Percentiles rank a stretch among this genome's conserved stretches.
phyloP scores from a whole-genome alignment of 2,888 invertebrate genomes.

The Argynnis bischoffii region DNA sequence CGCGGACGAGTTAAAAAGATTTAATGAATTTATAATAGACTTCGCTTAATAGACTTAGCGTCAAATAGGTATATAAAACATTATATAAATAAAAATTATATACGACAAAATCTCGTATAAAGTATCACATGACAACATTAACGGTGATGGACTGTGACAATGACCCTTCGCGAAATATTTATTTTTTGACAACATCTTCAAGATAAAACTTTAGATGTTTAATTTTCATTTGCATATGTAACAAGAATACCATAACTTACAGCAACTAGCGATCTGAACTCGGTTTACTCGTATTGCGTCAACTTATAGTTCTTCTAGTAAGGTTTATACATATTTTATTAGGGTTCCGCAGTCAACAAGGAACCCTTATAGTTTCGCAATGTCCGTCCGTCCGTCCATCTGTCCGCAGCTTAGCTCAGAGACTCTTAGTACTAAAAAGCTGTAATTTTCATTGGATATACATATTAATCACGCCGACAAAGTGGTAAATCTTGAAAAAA shows the following conservation, averaged over 20 bases:
- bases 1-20: slow-evolving; percentile 6
- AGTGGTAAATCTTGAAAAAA: too few relatives aligned
- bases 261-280: neutral
- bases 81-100: slow-evolving; percentile 15
- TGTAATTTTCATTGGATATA: too few relatives aligned
- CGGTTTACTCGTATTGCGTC: neutral
- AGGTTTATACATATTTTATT: too few relatives aligned
- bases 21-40: slow-evolving; percentile 24
- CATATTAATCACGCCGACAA: too few relatives aligned
- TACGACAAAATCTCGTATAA: slow-evolving; percentile 18
- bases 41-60: too few relatives aligned
- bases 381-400: too few relatives aligned
- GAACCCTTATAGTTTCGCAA: too few relatives aligned
- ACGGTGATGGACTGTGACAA: slow-evolving; percentile 27
- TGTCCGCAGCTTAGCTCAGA: too few relatives aligned
- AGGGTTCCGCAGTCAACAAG: too few relatives aligned
- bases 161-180: slow-evolving; percentile 20
- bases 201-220: slow-evolving; percentile 10
- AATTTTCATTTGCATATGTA: slow-evolving; percentile 11
- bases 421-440: too few relatives aligned
- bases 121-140: slow-evolving; percentile 25
- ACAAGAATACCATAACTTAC: neutral
- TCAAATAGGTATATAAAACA: slow-evolving; percentile 13
- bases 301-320: too few relatives aligned
- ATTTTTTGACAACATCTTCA: slow-evolving; percentile 16